Evolutionary conservation across 2,797 vertebrate genomes (phyloP).

Genomic region (Steatocranus sp.): DNA sequence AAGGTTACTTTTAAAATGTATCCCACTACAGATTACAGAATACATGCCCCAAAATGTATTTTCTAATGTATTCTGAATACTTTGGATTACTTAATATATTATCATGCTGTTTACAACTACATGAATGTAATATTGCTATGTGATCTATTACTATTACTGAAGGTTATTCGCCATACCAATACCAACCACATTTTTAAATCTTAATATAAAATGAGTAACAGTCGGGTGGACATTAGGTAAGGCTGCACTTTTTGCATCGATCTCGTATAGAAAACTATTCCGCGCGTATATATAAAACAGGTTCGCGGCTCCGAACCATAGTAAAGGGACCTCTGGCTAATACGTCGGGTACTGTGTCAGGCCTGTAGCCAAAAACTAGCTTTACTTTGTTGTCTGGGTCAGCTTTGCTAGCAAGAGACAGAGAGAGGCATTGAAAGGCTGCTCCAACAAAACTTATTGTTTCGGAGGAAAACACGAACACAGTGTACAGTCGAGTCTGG

Average conservation of each 20-base stretch:
- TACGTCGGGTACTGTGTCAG: accelerated
- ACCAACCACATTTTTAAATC: accelerated
- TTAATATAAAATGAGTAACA: background rate
- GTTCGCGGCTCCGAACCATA: background rate
- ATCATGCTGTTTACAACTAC: background rate
- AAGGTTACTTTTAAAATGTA: background rate
- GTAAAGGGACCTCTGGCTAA: background rate
- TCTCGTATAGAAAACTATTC: background rate
- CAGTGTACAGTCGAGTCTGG: accelerated
- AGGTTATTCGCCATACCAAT: accelerated
- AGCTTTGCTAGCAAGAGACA: accelerated
- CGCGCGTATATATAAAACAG: accelerated
- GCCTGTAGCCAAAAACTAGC: background rate
- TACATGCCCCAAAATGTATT: background rate
- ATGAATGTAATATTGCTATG: background rate
- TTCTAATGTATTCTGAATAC: background rate
- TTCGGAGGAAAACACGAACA: background rate
- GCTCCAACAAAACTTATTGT: accelerated
- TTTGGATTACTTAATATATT: background rate
- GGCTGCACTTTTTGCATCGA: background rate
- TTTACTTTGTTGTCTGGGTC: background rate
- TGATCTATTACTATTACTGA: background rate
- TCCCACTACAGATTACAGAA: background rate
- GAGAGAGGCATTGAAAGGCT: accelerated
- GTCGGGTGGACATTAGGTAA: background rate